These are phyloP conservation scores for Fulica atra DNA, from an alignment of 2,113 vertebrate genomes.

Conservation along the genomic window DNA sequence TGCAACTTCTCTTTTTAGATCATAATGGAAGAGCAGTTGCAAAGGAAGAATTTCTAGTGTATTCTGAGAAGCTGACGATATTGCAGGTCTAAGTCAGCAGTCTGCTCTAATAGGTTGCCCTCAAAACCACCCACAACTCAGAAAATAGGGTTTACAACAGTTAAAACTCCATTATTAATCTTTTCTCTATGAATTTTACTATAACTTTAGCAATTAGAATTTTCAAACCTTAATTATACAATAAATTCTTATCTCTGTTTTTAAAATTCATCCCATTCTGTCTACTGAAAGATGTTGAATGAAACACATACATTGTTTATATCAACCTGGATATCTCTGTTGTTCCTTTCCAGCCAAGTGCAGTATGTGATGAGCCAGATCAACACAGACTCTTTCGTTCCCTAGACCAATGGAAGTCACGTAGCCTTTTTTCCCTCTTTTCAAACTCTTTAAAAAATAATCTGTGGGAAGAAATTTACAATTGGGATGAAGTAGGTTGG, in stretches of 20 bases:
- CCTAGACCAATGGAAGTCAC: neutral
- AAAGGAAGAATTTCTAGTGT: neutral
- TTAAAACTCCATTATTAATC: neutral
- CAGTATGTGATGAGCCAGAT: neutral
- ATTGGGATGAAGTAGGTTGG: neutral
- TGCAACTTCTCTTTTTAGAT: neutral
- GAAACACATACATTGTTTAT: neutral
- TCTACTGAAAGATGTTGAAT: neutral
- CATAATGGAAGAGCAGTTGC: neutral
- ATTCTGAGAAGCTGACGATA: neutral
- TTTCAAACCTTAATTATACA: neutral
- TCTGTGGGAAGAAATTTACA: neutral
- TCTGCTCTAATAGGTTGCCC: neutral
- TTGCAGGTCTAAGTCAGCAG: neutral
- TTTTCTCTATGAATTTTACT: neutral
- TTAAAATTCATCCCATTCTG: neutral
- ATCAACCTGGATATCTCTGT: neutral
- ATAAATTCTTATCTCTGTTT: neutral
- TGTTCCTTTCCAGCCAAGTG: neutral
- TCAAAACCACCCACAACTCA: neutral
- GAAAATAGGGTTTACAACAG: neutral
- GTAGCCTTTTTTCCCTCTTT: neutral
- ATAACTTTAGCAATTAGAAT: neutral
- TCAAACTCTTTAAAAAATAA: neutral
- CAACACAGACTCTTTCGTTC: neutral